A percentile compares a stretch with the other conserved stretches of the same genome.
Evolutionary conservation across 2,113 vertebrate genomes (phyloP).

Genomic region (Pomatorhinus ruficollis): DNA sequence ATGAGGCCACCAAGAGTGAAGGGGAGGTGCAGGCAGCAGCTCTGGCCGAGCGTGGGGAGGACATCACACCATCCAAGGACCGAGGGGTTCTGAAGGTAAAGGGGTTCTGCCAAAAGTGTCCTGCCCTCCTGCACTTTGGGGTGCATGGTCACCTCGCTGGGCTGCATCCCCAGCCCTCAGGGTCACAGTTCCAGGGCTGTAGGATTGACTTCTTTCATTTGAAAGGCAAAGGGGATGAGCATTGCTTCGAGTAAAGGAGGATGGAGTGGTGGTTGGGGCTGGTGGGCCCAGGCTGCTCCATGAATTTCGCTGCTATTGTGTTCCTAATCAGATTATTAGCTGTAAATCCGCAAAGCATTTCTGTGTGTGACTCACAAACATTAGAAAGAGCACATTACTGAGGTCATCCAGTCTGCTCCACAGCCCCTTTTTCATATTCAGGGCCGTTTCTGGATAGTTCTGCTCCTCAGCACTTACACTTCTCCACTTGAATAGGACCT

Average conservation of each 20-base stretch:
- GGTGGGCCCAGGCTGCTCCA: background rate
- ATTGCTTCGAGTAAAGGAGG: background rate
- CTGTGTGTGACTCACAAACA: conserved; percentile 9
- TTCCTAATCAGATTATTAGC: conserved; percentile 31
- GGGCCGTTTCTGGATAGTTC: conserved; percentile 37
- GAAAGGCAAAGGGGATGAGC: background rate
- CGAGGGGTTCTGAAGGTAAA: conserved; percentile 90
- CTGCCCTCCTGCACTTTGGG: background rate
- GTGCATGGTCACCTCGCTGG: accelerated
- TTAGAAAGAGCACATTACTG: conserved; percentile 38
- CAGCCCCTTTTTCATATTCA: background rate
- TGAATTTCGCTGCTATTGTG: conserved; percentile 32
- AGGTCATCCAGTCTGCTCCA: conserved; percentile 16
- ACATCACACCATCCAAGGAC: conserved; percentile 85
- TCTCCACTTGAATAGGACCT: conserved; percentile 34
- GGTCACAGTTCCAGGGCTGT: background rate
- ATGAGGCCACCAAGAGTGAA: conserved; percentile 80
- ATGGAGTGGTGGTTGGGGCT: background rate
- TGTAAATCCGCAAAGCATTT: conserved; percentile 37
- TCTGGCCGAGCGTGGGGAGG: conserved; percentile 81
- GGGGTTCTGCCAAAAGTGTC: background rate
- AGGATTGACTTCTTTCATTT: background rate
- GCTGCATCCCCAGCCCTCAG: background rate
- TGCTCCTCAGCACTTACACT: background rate
- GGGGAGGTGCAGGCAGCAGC: conserved; percentile 71